Base-by-base conservation (phyloP, 2,888 invertebrate genomes). In the Aricia artaxerxes region DNA sequence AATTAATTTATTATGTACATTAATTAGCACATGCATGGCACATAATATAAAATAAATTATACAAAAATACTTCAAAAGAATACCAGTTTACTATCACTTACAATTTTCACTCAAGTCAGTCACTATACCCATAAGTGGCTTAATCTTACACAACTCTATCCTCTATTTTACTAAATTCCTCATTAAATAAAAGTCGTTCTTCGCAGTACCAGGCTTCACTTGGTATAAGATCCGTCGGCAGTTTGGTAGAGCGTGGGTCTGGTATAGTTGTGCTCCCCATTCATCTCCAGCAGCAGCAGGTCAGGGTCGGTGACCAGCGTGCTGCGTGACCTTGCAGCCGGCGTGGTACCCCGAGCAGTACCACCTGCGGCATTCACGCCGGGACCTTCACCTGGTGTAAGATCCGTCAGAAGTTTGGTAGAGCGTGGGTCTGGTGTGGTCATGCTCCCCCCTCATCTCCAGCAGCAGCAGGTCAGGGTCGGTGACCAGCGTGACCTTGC, bases 281-380 rank as follows among this genome's bases (percentile, higher is more conserved):
- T 69, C 73, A 76, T 35, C 16, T 81, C 77, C 13, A 83, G 24
- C 1, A 82, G 79, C 1, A 64, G 9, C 31, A 82, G 79, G 2
- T 82, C 79, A 1, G 38, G 60, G 0, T 79, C 83, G 16, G 87
- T 87, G 49, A 84, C 61, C 6, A 87, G 80, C 4, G 80, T 77
- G 1, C 5, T 87, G 80, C 4, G 80, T 77, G 1, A 82, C 85
- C 78, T 80, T 84, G 79, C 87, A 87, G 5, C 85, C 85, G 1
- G 78, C 80, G 79, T 87, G 87, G 81, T 87, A 87, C 78, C 80
- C 83, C 0, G 84, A 77, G 78, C 87, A 88, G 81, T 86, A 87
- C 87, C 87, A 87, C 81, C 79, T 16, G 44, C 78, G 72, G 80
- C 82, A 9, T 38, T 73, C 40, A 77, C 61, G 7, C 31, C 31